These are phyloP conservation scores for Drosophila biarmipes DNA, from an alignment of 1,140 invertebrate genomes.

Conservation along the genomic window DNA sequence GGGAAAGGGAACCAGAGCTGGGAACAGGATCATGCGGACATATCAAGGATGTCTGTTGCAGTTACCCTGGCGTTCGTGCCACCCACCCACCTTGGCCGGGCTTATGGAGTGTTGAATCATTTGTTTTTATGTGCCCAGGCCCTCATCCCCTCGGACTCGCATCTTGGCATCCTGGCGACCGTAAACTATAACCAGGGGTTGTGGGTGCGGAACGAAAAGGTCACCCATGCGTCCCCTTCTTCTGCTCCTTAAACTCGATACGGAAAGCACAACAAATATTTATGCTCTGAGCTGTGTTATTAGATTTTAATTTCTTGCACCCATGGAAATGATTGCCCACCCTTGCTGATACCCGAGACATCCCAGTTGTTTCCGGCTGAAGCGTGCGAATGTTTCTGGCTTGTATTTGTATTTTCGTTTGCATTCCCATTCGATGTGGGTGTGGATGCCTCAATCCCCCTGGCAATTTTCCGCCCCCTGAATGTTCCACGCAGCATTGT, in stretches of 20 bases:
- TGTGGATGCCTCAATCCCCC: slow-evolving; percentile 39
- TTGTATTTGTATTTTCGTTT: slow-evolving; percentile 60
- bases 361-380: background rate
- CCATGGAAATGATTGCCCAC: slow-evolving; percentile 57
- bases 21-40: slow-evolving; percentile 35
- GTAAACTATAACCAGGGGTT: slow-evolving; percentile 62
- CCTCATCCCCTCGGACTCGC: slow-evolving; percentile 11
- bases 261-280: slow-evolving; percentile 81
- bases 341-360: background rate
- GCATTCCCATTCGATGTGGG: slow-evolving; percentile 42
- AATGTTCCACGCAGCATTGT: slow-evolving; percentile 36
- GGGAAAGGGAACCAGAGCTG: background rate
- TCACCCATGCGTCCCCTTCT: slow-evolving; percentile 10
- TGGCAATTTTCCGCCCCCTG: slow-evolving; percentile 2
- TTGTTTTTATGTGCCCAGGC: slow-evolving; percentile 64
- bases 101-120: slow-evolving; percentile 73
- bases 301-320: slow-evolving; percentile 83
- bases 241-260: slow-evolving; percentile 39
- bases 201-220: slow-evolving; percentile 23
- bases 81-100: slow-evolving; percentile 2
- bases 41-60: slow-evolving; percentile 69
- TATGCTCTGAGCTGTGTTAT: slow-evolving; percentile 82
- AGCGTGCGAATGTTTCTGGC: slow-evolving; percentile 71
- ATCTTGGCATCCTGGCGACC: slow-evolving; percentile 7
- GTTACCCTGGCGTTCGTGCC: slow-evolving; percentile 34